Evolutionary conservation across 2,113 vertebrate genomes (phyloP), one percentile per base, ranked within the genome.

Genomic region (Sinocyclocheilus rhinocerous): DNA sequence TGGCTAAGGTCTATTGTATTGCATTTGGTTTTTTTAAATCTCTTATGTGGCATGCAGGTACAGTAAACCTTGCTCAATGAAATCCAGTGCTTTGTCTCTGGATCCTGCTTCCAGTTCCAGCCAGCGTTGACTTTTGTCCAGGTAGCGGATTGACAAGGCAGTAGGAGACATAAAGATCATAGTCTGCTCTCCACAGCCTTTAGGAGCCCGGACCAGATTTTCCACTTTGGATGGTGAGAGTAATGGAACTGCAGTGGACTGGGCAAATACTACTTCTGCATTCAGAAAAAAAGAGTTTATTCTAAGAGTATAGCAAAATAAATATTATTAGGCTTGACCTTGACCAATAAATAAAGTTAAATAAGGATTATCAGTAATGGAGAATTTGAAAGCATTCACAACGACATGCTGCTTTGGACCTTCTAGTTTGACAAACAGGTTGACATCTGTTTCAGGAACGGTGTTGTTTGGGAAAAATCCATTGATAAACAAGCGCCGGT

Each of bases 141-240:
- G 92, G 90, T 97, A 97, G 0, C 89, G 93, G 12, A 96, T 84
- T 0, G 96, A 95, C 6, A 95, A 90, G n/a, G 91, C 89, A 0
- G 95, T 95, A 0, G 96, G 96, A 2, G 94, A 91, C 87, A 97
- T 76, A 4, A 0, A 0, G 2, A 86, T 0, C 93, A 95, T 96
- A 20, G 97, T 97, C 90, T 97, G 97, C 36, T 97, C 95, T 3
- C 88, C 94, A 10, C 96, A 97, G 24, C 96, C 96, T 0, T 0
- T 0, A 0, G 96, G 96, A 4, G 95, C 87, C 0, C 3, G 36
- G 16, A 97, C 93, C 75, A 96, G 90, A 0, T 22, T 7, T 2
- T 83, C 29, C 52, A 96, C 80, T 1, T 89, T 95, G 4, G 92
- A 83, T 1, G 95, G 90, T 1, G 93, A 93, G 75, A 97, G 93